phyloP scores from a whole-genome alignment of 2,888 invertebrate genomes.

The Leptinotarsa rubiginosa region DNA sequence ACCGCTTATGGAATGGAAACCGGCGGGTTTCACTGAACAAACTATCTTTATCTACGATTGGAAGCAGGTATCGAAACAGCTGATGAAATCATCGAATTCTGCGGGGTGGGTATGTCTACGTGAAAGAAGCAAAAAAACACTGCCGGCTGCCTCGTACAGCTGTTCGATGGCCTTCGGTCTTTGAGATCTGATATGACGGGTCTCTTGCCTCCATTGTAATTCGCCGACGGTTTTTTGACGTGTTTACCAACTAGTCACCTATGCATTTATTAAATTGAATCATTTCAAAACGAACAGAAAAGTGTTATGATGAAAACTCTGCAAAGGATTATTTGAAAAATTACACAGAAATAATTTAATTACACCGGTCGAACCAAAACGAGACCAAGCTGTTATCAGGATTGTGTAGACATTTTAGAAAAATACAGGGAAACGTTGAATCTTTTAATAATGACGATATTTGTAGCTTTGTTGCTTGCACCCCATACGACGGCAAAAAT shows the following conservation, averaged over 20 bases:
- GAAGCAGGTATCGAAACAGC: slow-evolving; percentile 46
- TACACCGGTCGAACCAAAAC: too few relatives aligned
- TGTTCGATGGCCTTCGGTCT: slow-evolving; percentile 48
- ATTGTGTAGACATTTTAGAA: too few relatives aligned
- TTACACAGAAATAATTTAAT: too few relatives aligned
- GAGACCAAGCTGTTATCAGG: too few relatives aligned
- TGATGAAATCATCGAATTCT: slow-evolving; percentile 56
- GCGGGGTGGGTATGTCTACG: slow-evolving; percentile 42
- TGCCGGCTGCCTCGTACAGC: slow-evolving; percentile 54
- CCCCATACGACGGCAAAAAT: too few relatives aligned
- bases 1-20: not conserved
- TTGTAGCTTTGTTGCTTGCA: too few relatives aligned
- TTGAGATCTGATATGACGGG: slow-evolving; percentile 1
- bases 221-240: not conserved
- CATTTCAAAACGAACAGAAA: too few relatives aligned
- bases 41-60: slow-evolving; percentile 8
- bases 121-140: slow-evolving; percentile 38
- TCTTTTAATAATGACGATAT: too few relatives aligned
- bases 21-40: not conserved
- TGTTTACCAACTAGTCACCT: not conserved
- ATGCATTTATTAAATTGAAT: too few relatives aligned
- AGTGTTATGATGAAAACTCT: too few relatives aligned
- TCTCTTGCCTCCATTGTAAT: not conserved
- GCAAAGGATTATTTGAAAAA: too few relatives aligned
- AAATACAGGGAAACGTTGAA: too few relatives aligned